Percentiles rank a stretch among this genome's conserved stretches.
Conservation (phyloP, 2,113 vertebrate genomes). For the Theropithecus gelada region DNA sequence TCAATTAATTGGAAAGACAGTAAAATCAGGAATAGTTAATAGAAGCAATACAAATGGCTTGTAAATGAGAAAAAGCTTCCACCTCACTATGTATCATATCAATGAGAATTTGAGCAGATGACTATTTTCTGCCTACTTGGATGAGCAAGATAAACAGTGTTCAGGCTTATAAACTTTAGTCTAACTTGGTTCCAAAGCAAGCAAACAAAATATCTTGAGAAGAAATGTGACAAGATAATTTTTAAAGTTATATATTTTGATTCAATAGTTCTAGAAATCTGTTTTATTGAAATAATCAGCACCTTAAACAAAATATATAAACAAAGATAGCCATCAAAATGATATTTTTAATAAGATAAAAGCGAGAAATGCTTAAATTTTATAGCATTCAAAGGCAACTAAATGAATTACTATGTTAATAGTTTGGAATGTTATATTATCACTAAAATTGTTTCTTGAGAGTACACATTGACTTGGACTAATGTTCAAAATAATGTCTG, state of each 20-base stretch:
- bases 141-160: neutral
- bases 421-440: neutral
- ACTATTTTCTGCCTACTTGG: neutral
- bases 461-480: neutral
- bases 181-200: neutral
- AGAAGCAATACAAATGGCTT: neutral
- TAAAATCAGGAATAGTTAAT: neutral
- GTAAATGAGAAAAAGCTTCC: neutral
- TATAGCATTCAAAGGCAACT: neutral
- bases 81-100: neutral
- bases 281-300: conserved; percentile 3
- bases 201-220: neutral
- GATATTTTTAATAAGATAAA: neutral
- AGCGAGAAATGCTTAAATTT: neutral
- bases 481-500: neutral
- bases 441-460: neutral
- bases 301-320: neutral
- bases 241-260: neutral
- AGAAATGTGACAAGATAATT: neutral
- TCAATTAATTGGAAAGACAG: neutral
- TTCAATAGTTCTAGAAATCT: neutral
- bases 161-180: neutral
- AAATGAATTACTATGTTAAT: neutral
- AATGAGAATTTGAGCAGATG: conserved; percentile 2
- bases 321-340: neutral